Evolutionary conservation across 1,140 invertebrate genomes (phyloP).

Genomic region (Dendrolimus punctatus): DNA sequence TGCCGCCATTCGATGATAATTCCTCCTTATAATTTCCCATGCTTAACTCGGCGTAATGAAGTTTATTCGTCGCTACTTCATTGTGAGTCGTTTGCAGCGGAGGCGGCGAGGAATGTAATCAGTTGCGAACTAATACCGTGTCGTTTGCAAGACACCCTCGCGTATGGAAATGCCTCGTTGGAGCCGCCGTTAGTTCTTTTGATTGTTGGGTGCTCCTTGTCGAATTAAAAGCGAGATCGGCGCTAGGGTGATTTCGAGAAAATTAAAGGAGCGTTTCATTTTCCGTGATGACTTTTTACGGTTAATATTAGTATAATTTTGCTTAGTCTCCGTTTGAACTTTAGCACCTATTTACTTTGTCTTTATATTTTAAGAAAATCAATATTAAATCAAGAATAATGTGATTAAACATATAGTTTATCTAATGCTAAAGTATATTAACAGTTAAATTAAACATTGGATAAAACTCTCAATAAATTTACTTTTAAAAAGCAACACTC

Average conservation of each 20-base stretch:
- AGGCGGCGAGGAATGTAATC: constrained; percentile 59
- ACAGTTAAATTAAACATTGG: too few species aligned
- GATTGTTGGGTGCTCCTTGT: constrained; percentile 56
- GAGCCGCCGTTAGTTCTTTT: constrained; percentile 63
- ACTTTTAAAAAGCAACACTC: too few species aligned
- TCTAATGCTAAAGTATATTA: too few species aligned
- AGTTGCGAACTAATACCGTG: constrained; percentile 64
- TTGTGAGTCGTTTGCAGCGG: constrained; percentile 48
- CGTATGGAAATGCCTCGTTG: constrained; percentile 65
- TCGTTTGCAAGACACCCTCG: constrained; percentile 50
- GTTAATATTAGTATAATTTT: constrained; percentile 59
- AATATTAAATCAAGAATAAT: constrained; percentile 32
- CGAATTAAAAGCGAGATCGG: constrained; percentile 59
- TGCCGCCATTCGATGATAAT: constrained; percentile 54
- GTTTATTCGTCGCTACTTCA: constrained; percentile 66
- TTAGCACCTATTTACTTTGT: constrained; percentile 37
- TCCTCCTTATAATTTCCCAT: constrained; percentile 66
- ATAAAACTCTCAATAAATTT: too few species aligned
- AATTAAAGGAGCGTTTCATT: constrained; percentile 62
- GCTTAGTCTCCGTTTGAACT: constrained; percentile 25
- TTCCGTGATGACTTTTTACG: constrained; percentile 43
- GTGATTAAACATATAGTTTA: too few species aligned
- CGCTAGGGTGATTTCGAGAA: constrained; percentile 46
- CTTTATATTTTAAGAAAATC: constrained; percentile 45
- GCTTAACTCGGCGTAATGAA: constrained; percentile 66